Conservation (phyloP, 2,113 vertebrate genomes). For the Microcebus lehilahytsara region DNA sequence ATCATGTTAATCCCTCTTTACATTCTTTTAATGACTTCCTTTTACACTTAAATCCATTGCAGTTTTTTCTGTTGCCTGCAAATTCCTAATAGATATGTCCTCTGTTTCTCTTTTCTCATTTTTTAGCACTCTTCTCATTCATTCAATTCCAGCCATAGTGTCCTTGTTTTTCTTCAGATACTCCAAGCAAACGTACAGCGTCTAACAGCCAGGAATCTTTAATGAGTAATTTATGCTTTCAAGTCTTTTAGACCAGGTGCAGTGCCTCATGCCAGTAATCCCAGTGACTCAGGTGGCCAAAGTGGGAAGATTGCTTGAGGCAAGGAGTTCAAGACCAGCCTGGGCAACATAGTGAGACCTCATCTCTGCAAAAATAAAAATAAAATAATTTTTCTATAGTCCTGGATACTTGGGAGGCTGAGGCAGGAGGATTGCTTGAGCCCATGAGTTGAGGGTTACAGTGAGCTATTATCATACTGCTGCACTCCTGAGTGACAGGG, state of each 20-base stretch:
- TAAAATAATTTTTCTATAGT: too few species aligned
- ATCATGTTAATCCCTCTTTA: background rate
- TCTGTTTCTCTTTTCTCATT: background rate
- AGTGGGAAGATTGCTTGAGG: too few species aligned
- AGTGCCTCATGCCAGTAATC: too few species aligned
- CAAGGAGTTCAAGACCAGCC: too few species aligned
- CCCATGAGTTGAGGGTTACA: too few species aligned
- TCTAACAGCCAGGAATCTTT: slow-evolving; percentile 19
- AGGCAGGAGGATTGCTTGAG: too few species aligned
- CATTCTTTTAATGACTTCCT: background rate
- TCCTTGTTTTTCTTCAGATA: background rate
- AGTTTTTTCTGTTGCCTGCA: background rate
- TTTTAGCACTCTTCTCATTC: background rate
- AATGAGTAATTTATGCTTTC: slow-evolving; percentile 27
- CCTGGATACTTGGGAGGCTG: too few species aligned
- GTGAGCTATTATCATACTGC: too few species aligned
- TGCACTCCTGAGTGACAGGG: too few species aligned
- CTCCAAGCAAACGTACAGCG: background rate
- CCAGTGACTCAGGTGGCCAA: too few species aligned
- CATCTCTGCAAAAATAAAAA: too few species aligned
- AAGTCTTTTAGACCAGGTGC: background rate
- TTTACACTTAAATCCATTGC: background rate
- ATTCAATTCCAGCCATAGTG: background rate
- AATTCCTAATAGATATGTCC: background rate
- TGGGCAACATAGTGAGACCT: too few species aligned